Evolutionary conservation across 2,797 vertebrate species (phyloP), one percentile per base, ranked within the genome.

Genomic region (Liasis olivaceus): DNA sequence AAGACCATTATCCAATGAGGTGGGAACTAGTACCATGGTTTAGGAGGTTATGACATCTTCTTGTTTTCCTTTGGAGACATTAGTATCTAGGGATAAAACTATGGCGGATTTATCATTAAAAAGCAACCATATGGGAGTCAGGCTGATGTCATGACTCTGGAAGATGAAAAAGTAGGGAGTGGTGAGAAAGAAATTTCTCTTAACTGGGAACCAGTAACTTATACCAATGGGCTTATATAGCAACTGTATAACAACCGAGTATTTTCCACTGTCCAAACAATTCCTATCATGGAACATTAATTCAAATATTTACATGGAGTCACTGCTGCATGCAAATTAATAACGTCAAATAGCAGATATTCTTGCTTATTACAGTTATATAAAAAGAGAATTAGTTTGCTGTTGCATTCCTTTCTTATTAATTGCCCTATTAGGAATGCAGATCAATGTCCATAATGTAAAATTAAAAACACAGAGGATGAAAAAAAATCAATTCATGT

Each of bases 381-480:
- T 85, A 2, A 1, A 90, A 95, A 94, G 87, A 92, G 88, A 94
- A 91, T 91, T 93, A 94, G 89, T 63, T 87, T 95, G 3, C 42
- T 42, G 7, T 96, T 93, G 94, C 95, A 93, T 96, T 89, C 88
- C 31, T 94, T 28, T 59, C 42, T 95, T 97, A 96, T 95, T 96
- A 95, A 96, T 95, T 84, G 90, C 69, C 94, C 94, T 94, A 95
- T 97, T 96, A 96, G 91, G 69, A 95, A 94, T 95, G 94, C 95
- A 96, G 95, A 97, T 97, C 95, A 95, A 97, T 95, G 95, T 81
- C 93, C 92, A 84, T 95, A 93, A 95, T 92, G 69, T 94, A 96
- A 97, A 96, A 96, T 92, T 91, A 94, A 96, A 96, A 95, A 94
- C 89, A 91, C 28, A 85, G 15, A 22, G 72, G 36, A 22, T 9